phyloP scores from a whole-genome alignment of 2,113 vertebrate genomes.

The Heloderma charlesbogerti region DNA sequence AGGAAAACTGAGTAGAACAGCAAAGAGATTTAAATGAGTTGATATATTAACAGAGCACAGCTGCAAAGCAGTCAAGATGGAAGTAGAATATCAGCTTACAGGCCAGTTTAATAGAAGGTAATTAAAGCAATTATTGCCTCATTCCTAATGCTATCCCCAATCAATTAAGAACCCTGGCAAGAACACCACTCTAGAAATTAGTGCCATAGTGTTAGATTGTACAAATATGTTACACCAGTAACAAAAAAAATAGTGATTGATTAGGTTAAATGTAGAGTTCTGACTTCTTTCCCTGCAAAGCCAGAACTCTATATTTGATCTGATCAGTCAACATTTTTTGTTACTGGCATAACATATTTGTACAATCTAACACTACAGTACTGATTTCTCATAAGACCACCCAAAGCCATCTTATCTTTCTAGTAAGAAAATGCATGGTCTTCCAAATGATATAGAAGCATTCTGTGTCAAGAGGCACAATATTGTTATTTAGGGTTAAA shows the following conservation, averaged over 20 bases:
- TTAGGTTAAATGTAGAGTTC: neutral
- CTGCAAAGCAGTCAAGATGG: neutral
- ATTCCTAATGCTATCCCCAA: neutral
- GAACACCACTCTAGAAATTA: neutral
- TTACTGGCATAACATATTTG: neutral
- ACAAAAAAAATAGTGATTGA: neutral
- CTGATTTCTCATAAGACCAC: neutral
- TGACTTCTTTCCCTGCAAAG: neutral
- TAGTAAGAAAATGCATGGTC: neutral
- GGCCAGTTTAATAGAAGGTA: conserved; percentile 12
- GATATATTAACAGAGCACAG: conserved; percentile 1
- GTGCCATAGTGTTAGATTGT: neutral
- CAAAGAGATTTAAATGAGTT: neutral
- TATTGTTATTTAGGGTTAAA: neutral
- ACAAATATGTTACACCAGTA: neutral
- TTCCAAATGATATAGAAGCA: neutral
- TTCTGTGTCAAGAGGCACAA: neutral
- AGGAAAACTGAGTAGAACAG: neutral
- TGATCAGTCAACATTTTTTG: neutral
- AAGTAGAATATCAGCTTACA: conserved; percentile 18
- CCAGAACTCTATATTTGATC: neutral
- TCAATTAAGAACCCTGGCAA: conserved; percentile 2
- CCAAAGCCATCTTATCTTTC: neutral
- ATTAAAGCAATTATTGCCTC: conserved; percentile 27
- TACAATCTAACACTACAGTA: neutral